These are phyloP conservation scores for Drosophila phalerata DNA, from an alignment of 2,888 invertebrate species.

Conservation along the genomic window DNA sequence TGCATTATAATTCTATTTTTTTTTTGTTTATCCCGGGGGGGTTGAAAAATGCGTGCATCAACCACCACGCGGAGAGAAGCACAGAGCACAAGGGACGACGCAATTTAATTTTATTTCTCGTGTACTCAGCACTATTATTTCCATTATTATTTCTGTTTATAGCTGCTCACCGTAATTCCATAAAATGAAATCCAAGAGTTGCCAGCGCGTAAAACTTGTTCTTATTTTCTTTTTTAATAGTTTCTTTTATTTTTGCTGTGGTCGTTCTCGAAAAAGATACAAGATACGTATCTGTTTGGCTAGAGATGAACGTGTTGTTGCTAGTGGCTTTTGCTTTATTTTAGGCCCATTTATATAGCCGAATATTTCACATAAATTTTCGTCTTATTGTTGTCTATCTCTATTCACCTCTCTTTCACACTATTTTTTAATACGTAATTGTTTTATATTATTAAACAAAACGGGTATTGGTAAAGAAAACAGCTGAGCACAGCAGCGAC, in stretches of 20 bases:
- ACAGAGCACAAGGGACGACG: constrained; percentile 25
- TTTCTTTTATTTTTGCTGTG: neutral
- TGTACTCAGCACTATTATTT: constrained; percentile 16
- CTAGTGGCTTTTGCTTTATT: constrained; percentile 40
- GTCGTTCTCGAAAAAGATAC: constrained; percentile 23
- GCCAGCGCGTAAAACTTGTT: constrained; percentile 46
- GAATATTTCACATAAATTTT: constrained; percentile 41
- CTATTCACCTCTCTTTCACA: constrained; percentile 1
- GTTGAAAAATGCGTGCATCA: constrained; percentile 26
- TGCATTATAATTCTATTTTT: neutral
- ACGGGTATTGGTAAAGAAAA: neutral
- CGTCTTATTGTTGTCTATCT: constrained; percentile 18
- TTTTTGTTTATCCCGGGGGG: constrained; percentile 2
- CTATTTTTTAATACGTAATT: constrained; percentile 50
- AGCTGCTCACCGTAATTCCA: constrained; percentile 36
- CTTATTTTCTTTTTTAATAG: constrained; percentile 2
- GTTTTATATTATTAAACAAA: constrained; percentile 32
- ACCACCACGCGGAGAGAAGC: constrained; percentile 13
- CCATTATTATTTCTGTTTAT: constrained; percentile 7
- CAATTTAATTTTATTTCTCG: constrained; percentile 28
- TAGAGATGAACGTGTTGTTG: constrained; percentile 18
- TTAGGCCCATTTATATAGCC: constrained; percentile 43
- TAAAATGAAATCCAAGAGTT: constrained; percentile 31
- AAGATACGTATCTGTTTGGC: neutral
- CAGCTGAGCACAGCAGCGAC: constrained; percentile 26